Evolutionary conservation across 2,888 invertebrate species (phyloP).

Genomic region (Andrena dorsata): DNA sequence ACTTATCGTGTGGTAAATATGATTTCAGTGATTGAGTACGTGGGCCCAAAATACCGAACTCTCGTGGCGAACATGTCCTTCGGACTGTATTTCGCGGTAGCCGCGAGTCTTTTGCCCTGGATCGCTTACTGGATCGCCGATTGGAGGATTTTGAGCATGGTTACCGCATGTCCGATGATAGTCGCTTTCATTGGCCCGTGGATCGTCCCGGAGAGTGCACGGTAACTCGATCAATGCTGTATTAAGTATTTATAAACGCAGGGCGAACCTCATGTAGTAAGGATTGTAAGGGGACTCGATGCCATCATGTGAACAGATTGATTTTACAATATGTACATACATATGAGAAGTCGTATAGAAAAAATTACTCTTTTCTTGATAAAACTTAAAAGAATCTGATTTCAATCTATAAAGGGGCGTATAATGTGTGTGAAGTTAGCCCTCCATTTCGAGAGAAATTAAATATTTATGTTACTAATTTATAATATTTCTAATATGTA

Average conservation of each 20-base stretch:
- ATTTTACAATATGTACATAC: too few relatives aligned
- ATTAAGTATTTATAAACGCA: background rate
- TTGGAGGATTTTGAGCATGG: conserved; percentile 92
- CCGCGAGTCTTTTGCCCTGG: conserved; percentile 93
- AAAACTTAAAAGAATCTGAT: too few relatives aligned
- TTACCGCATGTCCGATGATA: conserved; percentile 91
- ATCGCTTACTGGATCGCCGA: conserved; percentile 92
- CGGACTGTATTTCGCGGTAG: conserved; percentile 94
- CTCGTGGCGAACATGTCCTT: conserved; percentile 96
- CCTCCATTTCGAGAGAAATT: too few relatives aligned
- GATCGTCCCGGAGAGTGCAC: conserved; percentile 94
- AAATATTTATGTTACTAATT: too few relatives aligned
- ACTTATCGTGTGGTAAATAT: background rate
- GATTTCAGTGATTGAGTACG: conserved; percentile 92
- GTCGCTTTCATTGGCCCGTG: conserved; percentile 91
- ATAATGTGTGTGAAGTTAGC: too few relatives aligned
- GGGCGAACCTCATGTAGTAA: background rate
- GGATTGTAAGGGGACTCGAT: too few relatives aligned
- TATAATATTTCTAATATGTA: background rate
- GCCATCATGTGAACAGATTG: too few relatives aligned
- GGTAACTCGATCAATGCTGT: conserved; percentile 67
- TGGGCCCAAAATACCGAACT: conserved; percentile 95
- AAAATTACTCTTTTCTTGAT: too few relatives aligned
- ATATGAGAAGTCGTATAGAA: too few relatives aligned
- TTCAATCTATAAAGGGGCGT: too few relatives aligned